Evolutionary conservation across 2,113 vertebrate genomes (phyloP).

Genomic region (Alaudala cheleensis): DNA sequence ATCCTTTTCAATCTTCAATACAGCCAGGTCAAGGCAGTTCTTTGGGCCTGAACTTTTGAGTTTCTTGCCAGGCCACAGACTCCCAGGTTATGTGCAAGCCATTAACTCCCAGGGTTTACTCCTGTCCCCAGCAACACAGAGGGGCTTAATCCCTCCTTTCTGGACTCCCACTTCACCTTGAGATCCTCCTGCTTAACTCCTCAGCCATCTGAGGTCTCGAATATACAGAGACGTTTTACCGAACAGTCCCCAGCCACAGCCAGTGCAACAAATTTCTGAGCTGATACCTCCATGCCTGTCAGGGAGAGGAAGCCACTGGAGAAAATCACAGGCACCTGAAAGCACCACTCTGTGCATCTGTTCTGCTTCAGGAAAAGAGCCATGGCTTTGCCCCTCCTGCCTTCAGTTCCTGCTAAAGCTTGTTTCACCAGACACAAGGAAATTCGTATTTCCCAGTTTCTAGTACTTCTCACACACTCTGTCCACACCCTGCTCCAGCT

Average conservation of each 20-base stretch:
- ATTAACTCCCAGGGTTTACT: not conserved
- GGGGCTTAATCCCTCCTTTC: not conserved
- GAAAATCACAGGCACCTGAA: not conserved
- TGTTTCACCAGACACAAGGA: not conserved
- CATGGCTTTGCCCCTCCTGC: not conserved
- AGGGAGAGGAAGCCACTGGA: not conserved
- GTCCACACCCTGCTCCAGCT: not conserved
- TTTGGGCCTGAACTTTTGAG: not conserved
- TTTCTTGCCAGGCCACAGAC: not conserved
- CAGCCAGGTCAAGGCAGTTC: not conserved
- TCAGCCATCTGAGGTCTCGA: not conserved
- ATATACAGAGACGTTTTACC: rapidly evolving
- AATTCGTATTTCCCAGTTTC: not conserved
- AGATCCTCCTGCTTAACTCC: not conserved
- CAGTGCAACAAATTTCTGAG: not conserved
- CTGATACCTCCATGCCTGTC: not conserved
- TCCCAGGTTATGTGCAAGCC: not conserved
- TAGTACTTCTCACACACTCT: not conserved
- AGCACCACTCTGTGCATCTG: not conserved
- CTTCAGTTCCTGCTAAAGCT: not conserved
- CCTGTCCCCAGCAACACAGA: not conserved
- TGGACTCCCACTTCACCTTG: not conserved
- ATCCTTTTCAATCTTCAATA: not conserved
- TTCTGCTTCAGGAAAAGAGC: not conserved
- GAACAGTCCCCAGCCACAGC: not conserved